Evolutionary conservation across 2,888 invertebrate genomes (phyloP).

Genomic region (Platynereis dumerilii): DNA sequence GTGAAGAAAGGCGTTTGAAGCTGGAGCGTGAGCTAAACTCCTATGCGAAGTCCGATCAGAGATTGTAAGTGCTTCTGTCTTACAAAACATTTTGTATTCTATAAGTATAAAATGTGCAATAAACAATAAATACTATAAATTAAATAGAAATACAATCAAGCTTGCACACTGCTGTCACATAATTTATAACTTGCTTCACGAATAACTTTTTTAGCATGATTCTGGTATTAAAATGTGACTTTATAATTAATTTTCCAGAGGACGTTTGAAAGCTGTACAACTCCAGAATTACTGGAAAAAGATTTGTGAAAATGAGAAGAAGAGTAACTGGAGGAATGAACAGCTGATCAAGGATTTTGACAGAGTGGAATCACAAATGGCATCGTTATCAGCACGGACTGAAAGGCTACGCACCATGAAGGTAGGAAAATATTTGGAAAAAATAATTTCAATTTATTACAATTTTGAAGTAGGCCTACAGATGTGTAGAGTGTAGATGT

Average conservation of each 20-base stretch:
- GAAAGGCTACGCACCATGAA: slow-evolving; percentile 52
- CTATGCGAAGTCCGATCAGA: slow-evolving; percentile 49
- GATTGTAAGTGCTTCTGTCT: slow-evolving; percentile 46
- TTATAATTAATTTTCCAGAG: slow-evolving; percentile 36
- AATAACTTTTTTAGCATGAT: too few species aligned
- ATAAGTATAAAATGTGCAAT: neutral
- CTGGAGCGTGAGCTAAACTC: slow-evolving; percentile 53
- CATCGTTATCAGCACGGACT: slow-evolving; percentile 46
- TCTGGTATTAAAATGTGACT: too few species aligned
- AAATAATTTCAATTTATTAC: too few species aligned
- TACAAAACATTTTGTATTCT: neutral
- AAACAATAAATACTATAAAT: neutral
- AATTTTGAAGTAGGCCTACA: too few species aligned
- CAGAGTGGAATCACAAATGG: slow-evolving; percentile 52
- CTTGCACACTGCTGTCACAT: too few species aligned
- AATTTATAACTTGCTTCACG: too few species aligned
- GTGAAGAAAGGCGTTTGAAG: slow-evolving; percentile 50
- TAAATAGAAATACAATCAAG: neutral
- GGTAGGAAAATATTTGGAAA: too few species aligned
- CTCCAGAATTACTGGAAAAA: slow-evolving; percentile 59
- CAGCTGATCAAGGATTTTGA: slow-evolving; percentile 54
- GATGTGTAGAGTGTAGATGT: too few species aligned
- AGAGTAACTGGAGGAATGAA: slow-evolving; percentile 55
- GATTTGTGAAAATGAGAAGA: slow-evolving; percentile 57
- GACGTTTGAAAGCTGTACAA: slow-evolving; percentile 50